A percentile compares a stretch with the other conserved stretches of the same genome.
phyloP scores from a whole-genome alignment of 2,888 invertebrate genomes.

The Steromphala cineraria region DNA sequence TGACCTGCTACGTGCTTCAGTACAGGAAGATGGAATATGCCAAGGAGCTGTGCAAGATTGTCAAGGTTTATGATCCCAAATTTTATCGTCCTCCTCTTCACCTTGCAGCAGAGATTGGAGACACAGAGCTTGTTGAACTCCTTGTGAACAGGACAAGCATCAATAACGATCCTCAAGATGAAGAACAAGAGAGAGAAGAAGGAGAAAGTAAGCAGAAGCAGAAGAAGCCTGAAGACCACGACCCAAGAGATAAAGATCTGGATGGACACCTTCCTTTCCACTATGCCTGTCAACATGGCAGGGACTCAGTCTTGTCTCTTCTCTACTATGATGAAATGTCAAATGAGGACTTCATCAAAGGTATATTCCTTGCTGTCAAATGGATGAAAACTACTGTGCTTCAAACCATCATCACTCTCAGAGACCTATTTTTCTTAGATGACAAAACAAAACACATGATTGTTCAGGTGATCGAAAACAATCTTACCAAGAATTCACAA shows the following conservation, averaged over 20 bases:
- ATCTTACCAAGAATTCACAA: slow-evolving; percentile 25
- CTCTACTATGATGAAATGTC: slow-evolving; percentile 31
- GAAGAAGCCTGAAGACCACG: slow-evolving; percentile 7
- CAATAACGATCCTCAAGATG: not conserved
- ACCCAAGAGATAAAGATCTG: slow-evolving; percentile 14
- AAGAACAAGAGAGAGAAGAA: not conserved
- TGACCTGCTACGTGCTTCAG: slow-evolving; percentile 27
- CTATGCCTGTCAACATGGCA: slow-evolving; percentile 43
- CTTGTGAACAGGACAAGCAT: not conserved
- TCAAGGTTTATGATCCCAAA: slow-evolving; percentile 21
- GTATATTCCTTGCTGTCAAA: slow-evolving; percentile 32
- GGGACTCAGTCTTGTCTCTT: slow-evolving; percentile 3
- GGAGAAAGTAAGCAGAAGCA: not conserved
- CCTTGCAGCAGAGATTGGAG: slow-evolving; percentile 37
- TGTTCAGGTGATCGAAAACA: slow-evolving; percentile 30
- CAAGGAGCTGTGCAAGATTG: slow-evolving; percentile 22
- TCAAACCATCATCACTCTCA: slow-evolving; percentile 16
- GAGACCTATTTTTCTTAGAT: slow-evolving; percentile 30
- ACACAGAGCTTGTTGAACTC: slow-evolving; percentile 26
- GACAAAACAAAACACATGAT: slow-evolving; percentile 32
- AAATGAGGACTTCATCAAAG: slow-evolving; percentile 39
- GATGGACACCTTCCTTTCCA: slow-evolving; percentile 47
- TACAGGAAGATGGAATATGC: slow-evolving; percentile 17
- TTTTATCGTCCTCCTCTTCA: slow-evolving; percentile 35
- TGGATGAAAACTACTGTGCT: slow-evolving; percentile 26